Evolutionary conservation across 2,888 invertebrate genomes (phyloP), one percentile per base, ranked within the genome.

Genomic region (Chymomyza amoena): DNA sequence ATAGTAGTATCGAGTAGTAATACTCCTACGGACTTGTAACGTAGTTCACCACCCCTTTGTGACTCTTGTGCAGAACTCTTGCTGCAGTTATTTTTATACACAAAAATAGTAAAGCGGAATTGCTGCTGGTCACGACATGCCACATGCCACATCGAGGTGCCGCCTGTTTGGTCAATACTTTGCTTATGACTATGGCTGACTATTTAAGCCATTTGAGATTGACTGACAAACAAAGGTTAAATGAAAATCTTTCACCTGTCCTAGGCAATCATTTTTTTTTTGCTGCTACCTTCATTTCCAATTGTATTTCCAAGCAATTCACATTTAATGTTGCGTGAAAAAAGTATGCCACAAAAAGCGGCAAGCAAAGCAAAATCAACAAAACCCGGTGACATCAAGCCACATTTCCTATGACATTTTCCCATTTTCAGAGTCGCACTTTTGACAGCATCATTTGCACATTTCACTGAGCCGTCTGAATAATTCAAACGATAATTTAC

Each of bases 241-340:
- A 66, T 73, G 70, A 59, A 84, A 81, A 81, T 77, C 79, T 75
- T 87, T 77, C 87, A 80, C 69, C 73, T 75, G 69, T 54, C 72
- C 60, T 56, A 56, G 60, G 54, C 70, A 62, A 51, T 32, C 56
- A 70, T 76, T 76, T 75, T 61, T 65, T 68, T 51, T 63, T 13
- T 57, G 57, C 18, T 25, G 18, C 18, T 28, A 6, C 20, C 1
- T 54, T 50, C 68, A 64, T 73, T 71, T 67, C 36, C 72, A 61
- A 57, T 59, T 69, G 36, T 70, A 73, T 77, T 75, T 72, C 51
- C 69, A 68, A 70, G 65, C 66, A 56, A 61, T 69, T 62, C 72
- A 71, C 61, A 80, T 73, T 85, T 73, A 88, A 85, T 88, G 83
- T 78, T 69, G 80, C 88, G 80, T 85, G 80, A 87, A 85, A 82